phyloP scores from a whole-genome alignment of 1,140 invertebrate genomes.

The Oedothorax gibbosus region DNA sequence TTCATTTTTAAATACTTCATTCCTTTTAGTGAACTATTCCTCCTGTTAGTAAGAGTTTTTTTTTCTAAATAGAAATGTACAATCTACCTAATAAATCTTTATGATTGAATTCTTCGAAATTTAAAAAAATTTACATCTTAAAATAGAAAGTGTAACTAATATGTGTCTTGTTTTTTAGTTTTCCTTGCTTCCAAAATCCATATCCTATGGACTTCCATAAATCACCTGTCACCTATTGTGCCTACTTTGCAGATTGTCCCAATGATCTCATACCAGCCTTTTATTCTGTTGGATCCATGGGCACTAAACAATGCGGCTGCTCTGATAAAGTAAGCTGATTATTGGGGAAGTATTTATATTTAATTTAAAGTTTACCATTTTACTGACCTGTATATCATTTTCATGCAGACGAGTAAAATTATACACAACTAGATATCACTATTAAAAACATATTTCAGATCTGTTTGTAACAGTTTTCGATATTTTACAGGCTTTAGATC shows the following conservation, averaged over 20 bases:
- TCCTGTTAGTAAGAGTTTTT: not conserved
- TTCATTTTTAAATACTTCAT: too few relatives aligned
- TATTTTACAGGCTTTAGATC: not conserved
- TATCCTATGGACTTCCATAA: conserved; percentile 99
- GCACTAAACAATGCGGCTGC: conserved; percentile 67
- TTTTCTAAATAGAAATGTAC: not conserved
- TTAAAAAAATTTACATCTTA: too few relatives aligned
- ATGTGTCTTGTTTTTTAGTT: conserved; percentile 69
- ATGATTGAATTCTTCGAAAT: not conserved
- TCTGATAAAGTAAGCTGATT: conserved; percentile 53
- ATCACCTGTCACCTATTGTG: conserved; percentile 94
- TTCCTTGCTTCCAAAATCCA: conserved; percentile 98
- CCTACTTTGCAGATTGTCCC: conserved; percentile 96
- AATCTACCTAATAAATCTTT: not conserved
- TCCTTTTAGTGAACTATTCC: too few relatives aligned
- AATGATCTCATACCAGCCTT: conserved; percentile 95
- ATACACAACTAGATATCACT: too few relatives aligned
- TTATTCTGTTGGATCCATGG: conserved; percentile 85
- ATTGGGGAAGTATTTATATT: not conserved
- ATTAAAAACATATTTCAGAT: not conserved
- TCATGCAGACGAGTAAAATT: too few relatives aligned
- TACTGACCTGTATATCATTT: too few relatives aligned
- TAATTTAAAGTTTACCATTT: too few relatives aligned
- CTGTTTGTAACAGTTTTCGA: not conserved
- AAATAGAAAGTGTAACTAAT: not conserved